A percentile compares a stretch with the other conserved stretches of the same genome.
Conservation (phyloP, 2,888 invertebrate species). For the Tipula vernalis region DNA sequence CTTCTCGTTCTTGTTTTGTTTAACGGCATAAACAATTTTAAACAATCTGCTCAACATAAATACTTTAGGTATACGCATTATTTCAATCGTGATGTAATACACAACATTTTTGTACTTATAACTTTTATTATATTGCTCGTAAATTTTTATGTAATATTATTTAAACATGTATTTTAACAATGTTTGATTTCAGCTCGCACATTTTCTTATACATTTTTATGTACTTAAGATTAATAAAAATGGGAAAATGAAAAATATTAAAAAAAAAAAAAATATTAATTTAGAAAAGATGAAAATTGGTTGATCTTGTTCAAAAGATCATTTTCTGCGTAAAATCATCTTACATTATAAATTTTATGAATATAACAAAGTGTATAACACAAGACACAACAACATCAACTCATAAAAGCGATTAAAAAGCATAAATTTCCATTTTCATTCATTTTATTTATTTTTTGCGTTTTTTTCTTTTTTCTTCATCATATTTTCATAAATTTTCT, state of each 20-base stretch:
- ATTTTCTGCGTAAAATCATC: background rate
- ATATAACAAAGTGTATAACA: background rate
- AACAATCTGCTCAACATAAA: too few relatives aligned
- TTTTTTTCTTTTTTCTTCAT: background rate
- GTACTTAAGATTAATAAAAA: background rate
- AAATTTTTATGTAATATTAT: background rate
- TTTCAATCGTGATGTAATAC: background rate
- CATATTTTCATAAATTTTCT: background rate
- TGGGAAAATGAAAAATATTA: background rate
- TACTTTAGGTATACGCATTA: background rate
- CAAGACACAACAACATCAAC: background rate
- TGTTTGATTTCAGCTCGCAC: background rate
- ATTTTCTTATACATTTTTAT: background rate
- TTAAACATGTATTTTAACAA: background rate
- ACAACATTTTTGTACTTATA: background rate
- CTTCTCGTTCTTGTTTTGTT: too few relatives aligned
- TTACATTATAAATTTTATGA: background rate
- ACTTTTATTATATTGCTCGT: background rate
- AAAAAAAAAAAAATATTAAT: background rate
- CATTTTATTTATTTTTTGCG: background rate
- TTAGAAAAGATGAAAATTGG: background rate
- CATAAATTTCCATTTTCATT: background rate
- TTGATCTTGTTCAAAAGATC: background rate
- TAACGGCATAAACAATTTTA: too few relatives aligned
- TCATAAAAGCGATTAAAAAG: constrained; percentile 4